Conservation (phyloP, 2,113 vertebrate species). For the Heliornis fulica region DNA sequence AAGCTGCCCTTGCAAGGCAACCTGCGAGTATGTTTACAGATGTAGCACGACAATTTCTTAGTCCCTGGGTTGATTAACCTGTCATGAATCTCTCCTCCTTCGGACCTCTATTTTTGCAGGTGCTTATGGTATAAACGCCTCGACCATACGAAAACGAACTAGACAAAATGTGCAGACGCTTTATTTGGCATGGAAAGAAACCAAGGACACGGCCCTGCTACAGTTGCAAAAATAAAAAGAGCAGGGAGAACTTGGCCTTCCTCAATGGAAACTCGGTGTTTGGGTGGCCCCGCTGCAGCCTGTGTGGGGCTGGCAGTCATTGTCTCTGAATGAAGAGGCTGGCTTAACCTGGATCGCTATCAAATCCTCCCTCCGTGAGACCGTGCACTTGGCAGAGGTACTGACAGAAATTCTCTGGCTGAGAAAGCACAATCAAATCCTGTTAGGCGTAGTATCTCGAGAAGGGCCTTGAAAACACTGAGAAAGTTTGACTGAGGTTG, state of each 20-base stretch:
- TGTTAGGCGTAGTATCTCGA: background rate
- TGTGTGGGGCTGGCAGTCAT: constrained; percentile 45
- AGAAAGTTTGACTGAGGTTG: background rate
- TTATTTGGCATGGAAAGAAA: constrained; percentile 61
- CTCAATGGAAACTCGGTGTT: constrained; percentile 51
- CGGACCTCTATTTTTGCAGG: constrained; percentile 51
- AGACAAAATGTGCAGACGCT: constrained; percentile 57
- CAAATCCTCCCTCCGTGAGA: constrained; percentile 9
- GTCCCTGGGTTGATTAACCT: background rate
- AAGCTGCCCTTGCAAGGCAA: background rate
- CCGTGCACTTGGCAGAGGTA: background rate
- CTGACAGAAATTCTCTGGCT: constrained; percentile 42
- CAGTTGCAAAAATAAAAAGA: constrained; percentile 2
- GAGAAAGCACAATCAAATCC: background rate
- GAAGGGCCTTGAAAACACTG: background rate
- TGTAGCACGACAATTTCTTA: background rate
- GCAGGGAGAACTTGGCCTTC: constrained; percentile 42
- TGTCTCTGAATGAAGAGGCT: constrained; percentile 28
- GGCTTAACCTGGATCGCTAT: constrained; percentile 30
- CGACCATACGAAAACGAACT: accelerated
- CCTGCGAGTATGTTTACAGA: background rate
- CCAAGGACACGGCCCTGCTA: constrained; percentile 40
- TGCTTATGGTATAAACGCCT: background rate
- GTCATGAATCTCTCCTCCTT: background rate
- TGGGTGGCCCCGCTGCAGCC: constrained; percentile 48